Conservation (phyloP, 1,140 invertebrate genomes). For the Cepaea nemoralis region DNA sequence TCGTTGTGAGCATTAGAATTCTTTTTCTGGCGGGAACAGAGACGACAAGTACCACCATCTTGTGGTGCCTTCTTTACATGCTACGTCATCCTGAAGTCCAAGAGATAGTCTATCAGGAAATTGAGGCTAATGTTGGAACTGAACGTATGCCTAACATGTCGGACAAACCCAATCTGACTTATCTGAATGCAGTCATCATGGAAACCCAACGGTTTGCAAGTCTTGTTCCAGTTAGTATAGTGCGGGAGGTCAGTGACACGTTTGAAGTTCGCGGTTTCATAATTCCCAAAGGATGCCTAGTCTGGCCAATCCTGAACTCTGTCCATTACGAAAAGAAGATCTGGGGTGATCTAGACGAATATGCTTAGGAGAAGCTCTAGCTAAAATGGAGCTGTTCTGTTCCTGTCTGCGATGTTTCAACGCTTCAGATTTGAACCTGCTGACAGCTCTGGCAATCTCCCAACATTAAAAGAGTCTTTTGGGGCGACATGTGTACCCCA, state of each 20-base stretch:
- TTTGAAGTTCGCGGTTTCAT: background rate
- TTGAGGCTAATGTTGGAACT: constrained; percentile 17
- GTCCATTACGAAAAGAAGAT: background rate
- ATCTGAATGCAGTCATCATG: constrained; percentile 4
- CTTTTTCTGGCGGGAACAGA: constrained; percentile 90
- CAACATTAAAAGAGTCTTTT: background rate
- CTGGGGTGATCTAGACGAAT: constrained; percentile 5
- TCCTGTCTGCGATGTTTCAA: background rate
- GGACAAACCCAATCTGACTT: background rate
- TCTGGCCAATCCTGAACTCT: too few species aligned
- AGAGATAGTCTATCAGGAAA: constrained; percentile 74
- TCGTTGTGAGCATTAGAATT: constrained; percentile 73
- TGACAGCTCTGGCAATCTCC: background rate
- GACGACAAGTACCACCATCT: constrained; percentile 85
- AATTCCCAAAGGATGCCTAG: background rate
- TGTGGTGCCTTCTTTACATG: constrained; percentile 90
- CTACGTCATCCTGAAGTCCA: constrained; percentile 78
- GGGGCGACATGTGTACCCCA: too few species aligned
- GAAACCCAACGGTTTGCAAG: background rate
- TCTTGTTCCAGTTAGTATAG: background rate
- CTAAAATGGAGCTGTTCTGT: background rate
- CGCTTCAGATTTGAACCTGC: background rate
- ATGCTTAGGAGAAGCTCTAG: background rate
- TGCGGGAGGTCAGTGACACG: background rate
- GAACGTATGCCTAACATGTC: background rate